Evolutionary conservation across 2,888 invertebrate genomes (phyloP).

Genomic region (Plagodis dolabraria): DNA sequence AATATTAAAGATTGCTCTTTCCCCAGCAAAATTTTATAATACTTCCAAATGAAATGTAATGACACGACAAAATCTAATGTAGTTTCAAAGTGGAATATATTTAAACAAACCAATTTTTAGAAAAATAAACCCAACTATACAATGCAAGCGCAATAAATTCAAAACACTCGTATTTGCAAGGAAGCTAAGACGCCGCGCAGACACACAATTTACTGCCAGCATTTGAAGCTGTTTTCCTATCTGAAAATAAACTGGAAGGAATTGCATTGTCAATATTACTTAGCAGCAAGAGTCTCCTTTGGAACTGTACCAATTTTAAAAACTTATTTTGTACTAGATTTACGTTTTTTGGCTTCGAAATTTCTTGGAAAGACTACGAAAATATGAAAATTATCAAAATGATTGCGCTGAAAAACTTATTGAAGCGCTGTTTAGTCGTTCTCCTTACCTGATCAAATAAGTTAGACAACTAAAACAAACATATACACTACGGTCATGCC

Average conservation of each 20-base stretch:
- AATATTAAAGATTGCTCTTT: no score
- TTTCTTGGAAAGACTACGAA: not conserved
- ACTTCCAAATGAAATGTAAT: no score
- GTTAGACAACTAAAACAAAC: no score
- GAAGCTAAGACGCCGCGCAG: conserved; percentile 7
- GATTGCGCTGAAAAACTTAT: no score
- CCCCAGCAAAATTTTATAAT: no score
- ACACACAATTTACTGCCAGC: conserved; percentile 24
- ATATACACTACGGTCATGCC: no score
- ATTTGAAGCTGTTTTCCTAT: conserved; percentile 29
- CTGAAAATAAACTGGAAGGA: conserved; percentile 31
- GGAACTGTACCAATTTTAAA: conserved; percentile 29
- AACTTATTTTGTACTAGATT: conserved; percentile 6
- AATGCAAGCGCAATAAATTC: conserved; percentile 17
- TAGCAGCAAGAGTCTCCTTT: conserved; percentile 28
- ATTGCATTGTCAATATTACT: conserved; percentile 37
- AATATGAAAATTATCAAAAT: no score
- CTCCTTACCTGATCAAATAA: no score
- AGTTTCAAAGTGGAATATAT: not conserved
- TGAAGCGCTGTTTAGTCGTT: no score
- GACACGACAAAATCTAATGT: no score
- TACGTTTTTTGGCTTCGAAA: not conserved
- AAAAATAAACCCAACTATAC: conserved; percentile 8
- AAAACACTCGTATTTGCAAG: conserved; percentile 17
- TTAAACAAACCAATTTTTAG: conserved; percentile 6